Conservation (phyloP, 2,113 vertebrate genomes). For the Pollachius pollachius region DNA sequence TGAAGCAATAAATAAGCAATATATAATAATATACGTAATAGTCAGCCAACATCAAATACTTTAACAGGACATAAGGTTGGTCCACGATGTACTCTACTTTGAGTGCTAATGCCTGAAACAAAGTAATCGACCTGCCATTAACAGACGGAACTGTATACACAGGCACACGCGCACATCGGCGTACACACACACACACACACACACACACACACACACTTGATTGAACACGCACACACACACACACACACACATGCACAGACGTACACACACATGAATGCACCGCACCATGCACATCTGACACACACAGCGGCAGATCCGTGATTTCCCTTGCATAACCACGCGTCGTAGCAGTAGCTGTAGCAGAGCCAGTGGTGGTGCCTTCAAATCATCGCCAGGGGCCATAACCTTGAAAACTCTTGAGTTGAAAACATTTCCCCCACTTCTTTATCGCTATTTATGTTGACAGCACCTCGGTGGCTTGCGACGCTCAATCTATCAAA, state of each 20-base stretch:
- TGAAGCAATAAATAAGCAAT: no score
- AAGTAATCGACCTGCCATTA: conserved; percentile 14
- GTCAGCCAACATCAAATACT: conserved; percentile 15
- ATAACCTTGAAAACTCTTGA: conserved; percentile 79
- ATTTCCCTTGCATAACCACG: not conserved
- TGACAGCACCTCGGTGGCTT: conserved; percentile 72
- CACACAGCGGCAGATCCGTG: not conserved
- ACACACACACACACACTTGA: not conserved
- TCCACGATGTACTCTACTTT: conserved; percentile 23
- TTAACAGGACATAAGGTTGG: conserved; percentile 15
- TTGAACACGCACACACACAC: not conserved
- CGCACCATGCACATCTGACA: not conserved
- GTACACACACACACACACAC: not conserved
- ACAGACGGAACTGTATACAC: no score
- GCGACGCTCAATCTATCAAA: conserved; percentile 76
- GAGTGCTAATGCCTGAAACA: conserved; percentile 51
- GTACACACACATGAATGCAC: not conserved
- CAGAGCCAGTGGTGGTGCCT: conserved; percentile 45
- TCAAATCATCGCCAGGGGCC: conserved; percentile 62
- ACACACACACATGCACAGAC: not conserved
- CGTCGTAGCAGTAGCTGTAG: conserved; percentile 40
- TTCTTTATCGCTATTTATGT: conserved; percentile 77
- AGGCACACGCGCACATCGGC: no score
- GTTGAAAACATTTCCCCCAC: conserved; percentile 70
- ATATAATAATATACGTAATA: no score